These are phyloP conservation scores for Limosa lapponica DNA, from an alignment of 2,797 vertebrate species.

Conservation along the genomic window DNA sequence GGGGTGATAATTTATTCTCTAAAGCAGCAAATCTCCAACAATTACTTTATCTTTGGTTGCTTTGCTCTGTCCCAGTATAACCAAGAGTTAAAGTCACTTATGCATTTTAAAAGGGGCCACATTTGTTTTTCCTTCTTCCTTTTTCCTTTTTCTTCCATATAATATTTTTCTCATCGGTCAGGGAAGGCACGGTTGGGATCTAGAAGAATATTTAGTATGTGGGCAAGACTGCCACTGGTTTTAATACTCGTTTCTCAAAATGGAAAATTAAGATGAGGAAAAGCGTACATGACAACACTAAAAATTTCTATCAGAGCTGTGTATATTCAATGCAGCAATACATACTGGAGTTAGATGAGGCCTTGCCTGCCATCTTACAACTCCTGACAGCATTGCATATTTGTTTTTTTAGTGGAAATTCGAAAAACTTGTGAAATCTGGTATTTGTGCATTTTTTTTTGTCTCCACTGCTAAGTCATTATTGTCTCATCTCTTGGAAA, in stretches of 20 bases:
- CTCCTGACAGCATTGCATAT: background rate
- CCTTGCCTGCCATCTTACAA: slow-evolving; percentile 20
- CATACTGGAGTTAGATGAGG: background rate
- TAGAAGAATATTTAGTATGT: background rate
- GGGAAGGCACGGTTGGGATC: background rate
- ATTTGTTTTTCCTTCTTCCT: rapidly evolving
- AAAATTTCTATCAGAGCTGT: background rate
- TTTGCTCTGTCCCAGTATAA: background rate
- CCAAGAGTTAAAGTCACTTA: background rate
- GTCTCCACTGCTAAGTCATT: slow-evolving; percentile 46
- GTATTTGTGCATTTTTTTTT: slow-evolving; percentile 24
- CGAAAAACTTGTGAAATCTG: slow-evolving; percentile 31
- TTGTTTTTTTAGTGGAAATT: background rate
- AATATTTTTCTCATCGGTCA: background rate
- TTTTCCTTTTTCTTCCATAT: rapidly evolving
- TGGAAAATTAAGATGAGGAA: background rate
- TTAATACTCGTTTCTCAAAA: background rate
- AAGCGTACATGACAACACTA: background rate
- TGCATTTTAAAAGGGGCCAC: rapidly evolving
- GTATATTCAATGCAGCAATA: background rate
- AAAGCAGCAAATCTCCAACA: background rate
- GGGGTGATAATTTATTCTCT: background rate
- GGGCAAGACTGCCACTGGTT: background rate
- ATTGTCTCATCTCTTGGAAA: slow-evolving; percentile 58
- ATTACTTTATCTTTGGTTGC: background rate